A percentile compares a stretch with the other conserved stretches of the same genome.
Conservation (phyloP, 2,797 vertebrate genomes). For the Cheirogaleus major region DNA sequence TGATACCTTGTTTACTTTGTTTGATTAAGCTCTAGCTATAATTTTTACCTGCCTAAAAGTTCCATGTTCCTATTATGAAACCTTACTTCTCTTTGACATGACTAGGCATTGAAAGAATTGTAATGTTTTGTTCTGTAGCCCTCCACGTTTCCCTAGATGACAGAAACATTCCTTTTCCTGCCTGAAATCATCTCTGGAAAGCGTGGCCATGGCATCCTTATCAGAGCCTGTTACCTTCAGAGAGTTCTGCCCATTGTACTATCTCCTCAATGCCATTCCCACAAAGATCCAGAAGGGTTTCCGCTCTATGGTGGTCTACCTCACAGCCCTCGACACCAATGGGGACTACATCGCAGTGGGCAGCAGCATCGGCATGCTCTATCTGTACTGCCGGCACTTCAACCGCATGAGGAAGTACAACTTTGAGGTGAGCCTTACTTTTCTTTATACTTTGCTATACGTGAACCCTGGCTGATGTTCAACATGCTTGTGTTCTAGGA, state of each 20-base stretch:
- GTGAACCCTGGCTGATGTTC: fast-evolving
- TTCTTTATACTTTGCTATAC: fast-evolving
- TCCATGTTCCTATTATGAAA: neutral
- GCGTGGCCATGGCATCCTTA: slow-evolving; percentile 89
- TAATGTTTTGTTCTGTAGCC: slow-evolving; percentile 42
- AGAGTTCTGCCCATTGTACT: slow-evolving; percentile 97
- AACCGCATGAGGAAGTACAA: slow-evolving; percentile 96
- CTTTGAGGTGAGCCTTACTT: slow-evolving; percentile 90
- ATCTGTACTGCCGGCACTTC: slow-evolving; percentile 94
- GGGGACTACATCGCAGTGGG: slow-evolving; percentile 96
- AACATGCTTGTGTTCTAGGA: neutral
- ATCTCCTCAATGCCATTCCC: slow-evolving; percentile 95
- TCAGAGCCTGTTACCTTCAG: slow-evolving; percentile 87
- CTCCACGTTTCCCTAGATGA: slow-evolving; percentile 69
- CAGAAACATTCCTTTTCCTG: slow-evolving; percentile 47
- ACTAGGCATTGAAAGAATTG: fast-evolving
- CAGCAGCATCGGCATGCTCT: slow-evolving; percentile 97
- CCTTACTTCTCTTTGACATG: neutral
- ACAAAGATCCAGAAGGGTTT: slow-evolving; percentile 95
- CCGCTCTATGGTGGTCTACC: slow-evolving; percentile 94
- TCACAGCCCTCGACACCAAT: slow-evolving; percentile 95
- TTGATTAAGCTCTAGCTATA: neutral
- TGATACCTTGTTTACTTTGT: neutral
- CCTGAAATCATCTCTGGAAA: slow-evolving; percentile 40
- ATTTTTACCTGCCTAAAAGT: neutral